Evolutionary conservation across 2,113 vertebrate genomes (phyloP).

Genomic region (Zingel zingel): DNA sequence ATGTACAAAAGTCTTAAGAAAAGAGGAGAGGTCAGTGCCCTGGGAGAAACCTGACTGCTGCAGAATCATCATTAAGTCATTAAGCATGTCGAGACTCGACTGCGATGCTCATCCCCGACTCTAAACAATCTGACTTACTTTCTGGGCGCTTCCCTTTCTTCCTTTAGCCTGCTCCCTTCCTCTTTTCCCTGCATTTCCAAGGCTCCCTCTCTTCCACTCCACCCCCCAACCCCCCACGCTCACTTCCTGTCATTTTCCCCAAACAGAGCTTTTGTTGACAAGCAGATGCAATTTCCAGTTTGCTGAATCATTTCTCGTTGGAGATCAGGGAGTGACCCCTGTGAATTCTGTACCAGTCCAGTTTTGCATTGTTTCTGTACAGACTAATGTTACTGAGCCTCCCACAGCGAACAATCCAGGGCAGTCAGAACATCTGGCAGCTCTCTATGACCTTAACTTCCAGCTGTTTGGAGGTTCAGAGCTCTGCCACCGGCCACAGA

Average conservation of each 20-base stretch:
- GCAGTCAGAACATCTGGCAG: constrained; percentile 74
- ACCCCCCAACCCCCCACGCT: background rate
- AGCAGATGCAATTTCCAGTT: constrained; percentile 52
- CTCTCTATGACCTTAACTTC: constrained; percentile 66
- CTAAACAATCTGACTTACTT: constrained; percentile 64
- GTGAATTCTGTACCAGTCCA: background rate
- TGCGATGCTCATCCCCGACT: constrained; percentile 56
- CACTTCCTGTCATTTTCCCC: constrained; percentile 51
- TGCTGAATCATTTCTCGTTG: constrained; percentile 66
- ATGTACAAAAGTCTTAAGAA: constrained; percentile 38
- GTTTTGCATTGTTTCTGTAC: constrained; percentile 28
- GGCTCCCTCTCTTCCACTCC: constrained; percentile 24
- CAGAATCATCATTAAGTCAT: constrained; percentile 71
- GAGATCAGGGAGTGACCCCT: constrained; percentile 5
- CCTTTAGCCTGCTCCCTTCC: constrained; percentile 16
- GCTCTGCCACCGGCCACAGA: constrained; percentile 66
- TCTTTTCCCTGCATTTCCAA: constrained; percentile 34
- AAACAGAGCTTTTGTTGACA: constrained; percentile 42
- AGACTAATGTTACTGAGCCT: constrained; percentile 26
- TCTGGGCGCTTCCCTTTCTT: constrained; percentile 65
- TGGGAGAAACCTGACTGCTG: constrained; percentile 44
- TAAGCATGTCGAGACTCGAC: constrained; percentile 71
- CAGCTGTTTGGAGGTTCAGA: constrained; percentile 70
- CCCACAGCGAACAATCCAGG: constrained; percentile 42
- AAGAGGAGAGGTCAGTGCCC: constrained; percentile 51